These are phyloP conservation scores for Gnathonemus longibarbis DNA, from an alignment of 2,113 vertebrate species.

Conservation along the genomic window DNA sequence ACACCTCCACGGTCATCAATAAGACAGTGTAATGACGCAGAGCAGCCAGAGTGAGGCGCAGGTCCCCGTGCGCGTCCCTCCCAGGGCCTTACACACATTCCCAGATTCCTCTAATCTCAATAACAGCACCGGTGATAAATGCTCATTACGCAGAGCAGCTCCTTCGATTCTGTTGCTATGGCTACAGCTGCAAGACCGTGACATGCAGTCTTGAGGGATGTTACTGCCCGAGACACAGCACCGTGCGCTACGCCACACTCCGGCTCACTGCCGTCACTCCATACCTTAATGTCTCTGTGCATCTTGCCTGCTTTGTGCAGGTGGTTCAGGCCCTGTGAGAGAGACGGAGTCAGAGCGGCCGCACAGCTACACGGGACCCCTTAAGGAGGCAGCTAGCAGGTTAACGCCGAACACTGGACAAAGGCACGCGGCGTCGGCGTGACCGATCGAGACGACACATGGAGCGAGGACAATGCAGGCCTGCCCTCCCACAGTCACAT, in stretches of 20 bases:
- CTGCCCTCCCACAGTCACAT: background rate
- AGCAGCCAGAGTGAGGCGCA: background rate
- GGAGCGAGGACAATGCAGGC: background rate
- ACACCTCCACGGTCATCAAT: background rate
- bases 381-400: background rate
- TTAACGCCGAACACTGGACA: background rate
- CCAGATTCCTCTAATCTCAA: background rate
- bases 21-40: background rate
- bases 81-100: background rate
- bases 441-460: background rate
- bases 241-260: too few relatives aligned
- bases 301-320: slow-evolving; percentile 17
- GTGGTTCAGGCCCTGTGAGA: slow-evolving; percentile 10
- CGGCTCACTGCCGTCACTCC: background rate
- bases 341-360: background rate
- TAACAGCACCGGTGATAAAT: background rate
- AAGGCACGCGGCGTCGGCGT: background rate
- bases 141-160: background rate
- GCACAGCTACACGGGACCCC: background rate
- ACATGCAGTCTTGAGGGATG: background rate
- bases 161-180: background rate
- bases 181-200: background rate
- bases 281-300: slow-evolving; percentile 25
- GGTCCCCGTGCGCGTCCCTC: background rate
- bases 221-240: background rate